Conservation (phyloP, 2,888 invertebrate species). For the Agrochola lychnidis region DNA sequence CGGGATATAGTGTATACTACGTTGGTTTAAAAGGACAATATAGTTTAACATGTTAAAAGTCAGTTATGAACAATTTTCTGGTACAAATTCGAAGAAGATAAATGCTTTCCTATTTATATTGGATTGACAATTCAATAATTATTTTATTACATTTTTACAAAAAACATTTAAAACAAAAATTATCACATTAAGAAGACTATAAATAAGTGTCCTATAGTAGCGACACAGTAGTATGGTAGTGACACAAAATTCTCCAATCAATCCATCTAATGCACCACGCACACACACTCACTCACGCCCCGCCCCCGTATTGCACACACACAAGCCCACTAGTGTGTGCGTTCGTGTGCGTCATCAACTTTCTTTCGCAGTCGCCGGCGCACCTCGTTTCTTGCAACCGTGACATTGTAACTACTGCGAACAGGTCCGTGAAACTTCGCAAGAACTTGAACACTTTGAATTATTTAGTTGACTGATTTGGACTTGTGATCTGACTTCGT, state of each 20-base stretch:
- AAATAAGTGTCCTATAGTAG: constrained; percentile 9
- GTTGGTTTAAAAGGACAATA: background rate
- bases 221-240: too few species aligned
- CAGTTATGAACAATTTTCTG: background rate
- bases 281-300: constrained; percentile 26
- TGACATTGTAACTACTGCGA: constrained; percentile 68
- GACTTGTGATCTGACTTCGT: constrained; percentile 9
- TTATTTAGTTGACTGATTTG: constrained; percentile 41
- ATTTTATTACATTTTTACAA: background rate
- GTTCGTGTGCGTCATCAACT: constrained; percentile 69
- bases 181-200: background rate
- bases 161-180: background rate
- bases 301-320: constrained; percentile 41
- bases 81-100: background rate
- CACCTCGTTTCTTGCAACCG: constrained; percentile 67
- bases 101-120: background rate
- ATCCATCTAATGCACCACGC: constrained; percentile 33
- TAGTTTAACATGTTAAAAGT: background rate
- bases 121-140: background rate
- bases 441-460: constrained; percentile 55
- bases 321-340: constrained; percentile 13
- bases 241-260: constrained; percentile 40
- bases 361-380: constrained; percentile 72
- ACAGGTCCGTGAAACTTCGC: constrained; percentile 66
- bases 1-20: background rate